Conservation (phyloP, 1,140 invertebrate species). For the Battus philenor region DNA sequence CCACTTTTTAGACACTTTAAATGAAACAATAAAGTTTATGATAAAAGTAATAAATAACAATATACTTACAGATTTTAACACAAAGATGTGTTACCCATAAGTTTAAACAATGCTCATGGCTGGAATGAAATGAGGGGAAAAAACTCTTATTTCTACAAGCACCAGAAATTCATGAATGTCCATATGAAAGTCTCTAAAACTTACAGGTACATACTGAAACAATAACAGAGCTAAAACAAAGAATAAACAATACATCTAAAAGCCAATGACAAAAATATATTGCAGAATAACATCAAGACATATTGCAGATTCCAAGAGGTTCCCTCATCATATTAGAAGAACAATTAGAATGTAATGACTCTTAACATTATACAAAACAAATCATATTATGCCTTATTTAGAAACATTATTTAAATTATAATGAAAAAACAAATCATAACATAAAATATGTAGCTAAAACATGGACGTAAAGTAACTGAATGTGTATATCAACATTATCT, state of each 20-base stretch:
- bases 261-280: constrained; percentile 7
- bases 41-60: too few relatives aligned
- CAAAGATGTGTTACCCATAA: background rate
- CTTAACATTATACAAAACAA: constrained; percentile 57
- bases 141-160: constrained; percentile 65
- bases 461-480: constrained; percentile 68
- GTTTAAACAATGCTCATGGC: constrained; percentile 32
- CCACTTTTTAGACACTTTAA: too few relatives aligned
- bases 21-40: too few relatives aligned
- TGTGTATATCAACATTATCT: constrained; percentile 40
- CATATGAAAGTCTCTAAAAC: constrained; percentile 30
- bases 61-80: too few relatives aligned
- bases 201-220: constrained; percentile 23
- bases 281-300: constrained; percentile 32
- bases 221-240: constrained; percentile 20
- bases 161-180: constrained; percentile 60
- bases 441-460: constrained; percentile 73
- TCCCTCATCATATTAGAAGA: constrained; percentile 45
- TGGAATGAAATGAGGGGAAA: constrained; percentile 59
- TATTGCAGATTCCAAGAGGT: constrained; percentile 70
- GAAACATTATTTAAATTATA: constrained; percentile 65
- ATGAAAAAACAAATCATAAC: constrained; percentile 68
- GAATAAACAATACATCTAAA: constrained; percentile 18
- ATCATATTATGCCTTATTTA: constrained; percentile 60
- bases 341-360: constrained; percentile 56